A percentile compares a stretch with the other conserved stretches of the same genome.
These are phyloP conservation scores for Misgurnus anguillicaudatus DNA, from an alignment of 2,113 vertebrate genomes.

Conservation along the genomic window DNA sequence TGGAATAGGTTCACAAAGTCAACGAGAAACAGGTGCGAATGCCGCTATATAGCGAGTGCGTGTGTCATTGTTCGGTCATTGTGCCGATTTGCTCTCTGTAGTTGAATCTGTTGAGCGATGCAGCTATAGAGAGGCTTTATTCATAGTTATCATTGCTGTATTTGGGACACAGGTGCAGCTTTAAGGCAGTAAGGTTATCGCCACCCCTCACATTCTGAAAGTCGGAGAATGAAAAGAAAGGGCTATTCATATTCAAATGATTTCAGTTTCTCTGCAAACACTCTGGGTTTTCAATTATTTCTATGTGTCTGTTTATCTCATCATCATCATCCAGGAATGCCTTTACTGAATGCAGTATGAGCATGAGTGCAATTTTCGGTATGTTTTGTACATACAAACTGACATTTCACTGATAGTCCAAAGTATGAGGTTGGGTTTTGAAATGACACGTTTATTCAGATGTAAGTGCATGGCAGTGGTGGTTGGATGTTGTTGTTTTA, in stretches of 20 bases:
- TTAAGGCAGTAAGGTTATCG: conserved; percentile 55
- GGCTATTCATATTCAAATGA: conserved; percentile 65
- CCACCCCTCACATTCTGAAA: conserved; percentile 54
- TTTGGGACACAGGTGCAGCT: background rate
- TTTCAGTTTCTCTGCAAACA: conserved; percentile 45
- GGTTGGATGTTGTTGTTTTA: background rate
- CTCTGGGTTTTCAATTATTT: conserved; percentile 60
- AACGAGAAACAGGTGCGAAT: background rate
- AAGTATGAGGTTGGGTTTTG: background rate
- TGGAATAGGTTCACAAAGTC: background rate
- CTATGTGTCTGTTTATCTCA: conserved; percentile 56
- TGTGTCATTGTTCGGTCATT: background rate
- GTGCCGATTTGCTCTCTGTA: background rate
- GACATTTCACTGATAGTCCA: background rate
- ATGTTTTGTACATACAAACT: background rate
- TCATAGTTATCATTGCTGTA: background rate
- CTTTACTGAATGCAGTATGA: conserved; percentile 19
- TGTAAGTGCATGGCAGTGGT: background rate
- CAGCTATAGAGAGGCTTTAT: background rate
- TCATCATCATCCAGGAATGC: conserved; percentile 40
- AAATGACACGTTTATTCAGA: background rate
- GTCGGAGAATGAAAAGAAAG: conserved; percentile 58
- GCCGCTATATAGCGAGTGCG: background rate
- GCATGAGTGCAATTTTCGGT: background rate
- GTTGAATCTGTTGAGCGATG: background rate